These are phyloP conservation scores for Poecilia wingei DNA, from an alignment of 2,797 vertebrate species.

Conservation along the genomic window DNA sequence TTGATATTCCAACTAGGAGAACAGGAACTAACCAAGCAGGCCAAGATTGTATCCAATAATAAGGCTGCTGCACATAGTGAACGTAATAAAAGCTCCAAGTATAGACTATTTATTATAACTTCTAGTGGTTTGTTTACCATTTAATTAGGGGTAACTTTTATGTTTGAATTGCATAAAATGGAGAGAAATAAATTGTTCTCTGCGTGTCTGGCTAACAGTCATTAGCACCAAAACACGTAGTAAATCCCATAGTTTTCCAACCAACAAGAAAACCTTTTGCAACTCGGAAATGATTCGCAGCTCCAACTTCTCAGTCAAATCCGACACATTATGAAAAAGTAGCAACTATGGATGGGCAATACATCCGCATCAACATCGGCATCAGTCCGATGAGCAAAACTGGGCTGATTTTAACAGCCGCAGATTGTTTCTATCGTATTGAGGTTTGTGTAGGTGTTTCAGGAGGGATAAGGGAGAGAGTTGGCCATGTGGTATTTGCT, in stretches of 20 bases:
- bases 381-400: too few relatives aligned
- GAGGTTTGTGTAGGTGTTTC: too few relatives aligned
- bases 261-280: not conserved
- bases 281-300: not conserved
- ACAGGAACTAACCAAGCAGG: not conserved
- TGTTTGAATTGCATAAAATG: not conserved
- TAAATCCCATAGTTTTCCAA: not conserved
- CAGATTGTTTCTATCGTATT: too few relatives aligned
- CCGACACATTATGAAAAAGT: not conserved
- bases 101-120: not conserved
- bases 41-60: conserved; percentile 2
- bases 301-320: not conserved
- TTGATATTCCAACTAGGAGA: not conserved
- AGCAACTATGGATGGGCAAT: not conserved
- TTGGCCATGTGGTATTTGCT: too few relatives aligned
- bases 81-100: not conserved
- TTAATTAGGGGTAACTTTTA: not conserved
- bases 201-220: not conserved
- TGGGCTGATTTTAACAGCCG: too few relatives aligned
- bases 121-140: not conserved
- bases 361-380: too few relatives aligned
- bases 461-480: too few relatives aligned
- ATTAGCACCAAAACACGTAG: not conserved
- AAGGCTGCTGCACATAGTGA: not conserved
- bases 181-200: not conserved